Conservation (phyloP, 2,113 vertebrate species). For the Neotragus pygmaeus region DNA sequence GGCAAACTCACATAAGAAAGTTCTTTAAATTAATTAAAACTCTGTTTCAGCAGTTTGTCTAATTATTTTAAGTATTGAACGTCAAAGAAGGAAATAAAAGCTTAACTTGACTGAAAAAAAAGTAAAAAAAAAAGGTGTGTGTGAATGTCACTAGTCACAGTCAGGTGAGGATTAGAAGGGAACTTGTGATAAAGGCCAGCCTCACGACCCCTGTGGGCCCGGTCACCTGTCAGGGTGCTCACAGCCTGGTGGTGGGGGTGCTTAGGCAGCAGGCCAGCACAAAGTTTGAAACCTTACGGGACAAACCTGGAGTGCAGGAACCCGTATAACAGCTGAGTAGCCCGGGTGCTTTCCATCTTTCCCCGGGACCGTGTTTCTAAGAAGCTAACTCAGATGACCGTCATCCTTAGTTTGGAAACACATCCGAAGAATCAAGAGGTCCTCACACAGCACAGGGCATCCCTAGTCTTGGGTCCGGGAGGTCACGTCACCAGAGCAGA, state of each 20-base stretch:
- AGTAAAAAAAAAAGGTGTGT: neutral
- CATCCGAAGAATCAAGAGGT: neutral
- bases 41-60: neutral
- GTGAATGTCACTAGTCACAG: neutral
- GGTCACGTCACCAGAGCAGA: neutral
- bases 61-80: neutral
- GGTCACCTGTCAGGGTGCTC: neutral
- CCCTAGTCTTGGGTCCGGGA: neutral
- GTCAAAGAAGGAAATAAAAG: neutral
- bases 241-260: neutral
- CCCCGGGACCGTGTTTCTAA: neutral
- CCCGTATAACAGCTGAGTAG: too few relatives aligned
- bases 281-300: neutral
- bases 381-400: neutral
- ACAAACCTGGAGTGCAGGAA: neutral
- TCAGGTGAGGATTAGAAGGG: neutral
- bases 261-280: too few relatives aligned
- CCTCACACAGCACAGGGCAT: neutral
- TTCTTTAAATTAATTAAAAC: neutral
- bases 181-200: neutral
- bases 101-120: neutral
- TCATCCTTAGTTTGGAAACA: neutral
- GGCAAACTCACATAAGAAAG: neutral
- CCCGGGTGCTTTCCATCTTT: neutral
- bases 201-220: neutral